phyloP scores from a whole-genome alignment of 2,797 vertebrate genomes.

The Rhynchotus rufescens region DNA sequence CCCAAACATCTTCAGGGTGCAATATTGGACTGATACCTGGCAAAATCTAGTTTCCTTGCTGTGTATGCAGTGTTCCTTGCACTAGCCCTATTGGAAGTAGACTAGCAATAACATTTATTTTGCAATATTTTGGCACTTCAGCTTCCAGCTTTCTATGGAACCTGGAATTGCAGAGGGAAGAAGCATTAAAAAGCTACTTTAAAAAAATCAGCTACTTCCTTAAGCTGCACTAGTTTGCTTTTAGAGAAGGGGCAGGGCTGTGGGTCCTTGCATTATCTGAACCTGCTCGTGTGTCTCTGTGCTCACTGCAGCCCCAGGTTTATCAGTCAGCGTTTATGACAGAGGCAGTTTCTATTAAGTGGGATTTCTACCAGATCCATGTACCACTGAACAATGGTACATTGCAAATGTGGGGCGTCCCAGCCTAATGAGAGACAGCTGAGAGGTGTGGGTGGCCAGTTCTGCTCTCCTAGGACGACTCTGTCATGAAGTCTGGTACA shows the following conservation, averaged over 20 bases:
- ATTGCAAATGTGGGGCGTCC: constrained; percentile 49
- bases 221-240: background rate
- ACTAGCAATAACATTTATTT: constrained; percentile 1
- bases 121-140: background rate
- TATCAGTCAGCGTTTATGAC: constrained; percentile 7
- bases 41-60: background rate
- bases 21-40: background rate
- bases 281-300: background rate
- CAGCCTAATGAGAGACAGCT: constrained; percentile 64
- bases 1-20: background rate
- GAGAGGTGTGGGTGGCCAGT: constrained; percentile 66
- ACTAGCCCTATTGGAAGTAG: background rate
- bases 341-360: background rate
- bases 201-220: background rate
- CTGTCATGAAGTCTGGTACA: constrained; percentile 49
- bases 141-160: constrained; percentile 15
- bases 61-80: background rate
- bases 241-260: background rate
- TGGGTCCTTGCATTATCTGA: background rate
- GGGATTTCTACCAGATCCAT: constrained; percentile 26
- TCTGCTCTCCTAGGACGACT: constrained; percentile 44
- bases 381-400: constrained; percentile 51
- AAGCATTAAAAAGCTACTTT: background rate
- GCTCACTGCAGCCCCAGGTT: background rate
- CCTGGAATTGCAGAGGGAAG: background rate